Evolutionary conservation across 2,888 invertebrate genomes (phyloP).

Genomic region (Cancer borealis): DNA sequence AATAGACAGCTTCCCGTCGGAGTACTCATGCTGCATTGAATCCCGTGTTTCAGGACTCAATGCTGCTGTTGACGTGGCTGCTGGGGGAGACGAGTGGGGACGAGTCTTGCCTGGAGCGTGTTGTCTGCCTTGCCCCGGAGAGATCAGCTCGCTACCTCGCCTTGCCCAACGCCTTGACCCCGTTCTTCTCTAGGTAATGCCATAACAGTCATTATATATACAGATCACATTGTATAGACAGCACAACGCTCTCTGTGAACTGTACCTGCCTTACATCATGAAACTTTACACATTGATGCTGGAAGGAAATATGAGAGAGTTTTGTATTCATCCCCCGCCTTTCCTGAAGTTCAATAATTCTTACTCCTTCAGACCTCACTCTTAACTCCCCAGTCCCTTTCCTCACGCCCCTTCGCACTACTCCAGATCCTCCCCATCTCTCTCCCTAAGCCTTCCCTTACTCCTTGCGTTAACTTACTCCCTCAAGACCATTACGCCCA

Average conservation of each 20-base stretch:
- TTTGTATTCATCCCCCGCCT: neutral
- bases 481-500: neutral
- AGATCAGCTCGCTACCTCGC: constrained; percentile 35
- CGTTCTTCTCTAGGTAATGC: constrained; percentile 8
- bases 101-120: constrained; percentile 58
- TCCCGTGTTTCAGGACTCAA: constrained; percentile 82
- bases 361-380: neutral
- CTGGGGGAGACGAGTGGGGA: constrained; percentile 83
- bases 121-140: constrained; percentile 64
- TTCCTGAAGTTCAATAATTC: neutral
- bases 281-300: neutral
- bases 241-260: neutral
- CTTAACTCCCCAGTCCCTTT: neutral
- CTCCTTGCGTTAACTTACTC: neutral
- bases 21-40: neutral
- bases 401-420: neutral
- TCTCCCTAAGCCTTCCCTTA: neutral
- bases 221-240: neutral
- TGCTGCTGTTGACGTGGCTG: constrained; percentile 86
- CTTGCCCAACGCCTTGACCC: neutral
- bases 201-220: neutral
- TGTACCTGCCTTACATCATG: neutral
- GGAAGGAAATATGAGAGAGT: neutral
- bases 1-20: neutral
- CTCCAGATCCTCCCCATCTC: neutral